phyloP scores from a whole-genome alignment of 2,113 vertebrate genomes.

The Actenoides hombroni region DNA sequence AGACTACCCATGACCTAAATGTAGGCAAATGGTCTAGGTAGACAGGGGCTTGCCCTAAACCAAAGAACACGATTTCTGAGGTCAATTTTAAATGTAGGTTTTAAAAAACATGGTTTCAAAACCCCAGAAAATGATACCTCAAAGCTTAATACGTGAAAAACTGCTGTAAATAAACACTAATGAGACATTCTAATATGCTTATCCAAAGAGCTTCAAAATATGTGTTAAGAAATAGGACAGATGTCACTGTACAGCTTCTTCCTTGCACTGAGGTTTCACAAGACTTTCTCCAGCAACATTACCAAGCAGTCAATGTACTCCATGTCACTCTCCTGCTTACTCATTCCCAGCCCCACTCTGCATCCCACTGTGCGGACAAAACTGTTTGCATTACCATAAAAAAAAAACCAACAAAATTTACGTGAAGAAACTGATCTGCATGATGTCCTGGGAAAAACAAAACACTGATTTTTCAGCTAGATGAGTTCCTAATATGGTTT shows the following conservation, averaged over 20 bases:
- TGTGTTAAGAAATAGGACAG: not conserved
- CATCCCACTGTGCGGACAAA: not conserved
- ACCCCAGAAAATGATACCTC: not conserved
- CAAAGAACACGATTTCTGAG: not conserved
- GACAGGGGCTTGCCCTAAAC: not conserved
- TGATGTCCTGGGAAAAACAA: not conserved
- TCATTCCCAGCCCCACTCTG: not conserved
- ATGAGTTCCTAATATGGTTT: not conserved
- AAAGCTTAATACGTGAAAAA: not conserved
- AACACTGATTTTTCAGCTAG: not conserved
- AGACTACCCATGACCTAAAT: not conserved
- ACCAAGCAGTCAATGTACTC: not conserved
- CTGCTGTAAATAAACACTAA: not conserved
- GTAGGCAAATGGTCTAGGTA: not conserved
- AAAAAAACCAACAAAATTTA: not conserved
- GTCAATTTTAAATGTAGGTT: not conserved
- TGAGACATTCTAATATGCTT: not conserved
- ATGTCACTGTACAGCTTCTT: not conserved
- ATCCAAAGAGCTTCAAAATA: not conserved
- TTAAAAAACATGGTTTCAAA: not conserved
- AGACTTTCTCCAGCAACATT: not conserved
- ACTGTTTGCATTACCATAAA: not conserved
- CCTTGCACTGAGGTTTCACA: not conserved
- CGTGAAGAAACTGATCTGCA: not conserved
- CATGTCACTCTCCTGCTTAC: not conserved